Base-by-base conservation (phyloP, 2,113 vertebrate genomes). In the Nothoprocta perdicaria region DNA sequence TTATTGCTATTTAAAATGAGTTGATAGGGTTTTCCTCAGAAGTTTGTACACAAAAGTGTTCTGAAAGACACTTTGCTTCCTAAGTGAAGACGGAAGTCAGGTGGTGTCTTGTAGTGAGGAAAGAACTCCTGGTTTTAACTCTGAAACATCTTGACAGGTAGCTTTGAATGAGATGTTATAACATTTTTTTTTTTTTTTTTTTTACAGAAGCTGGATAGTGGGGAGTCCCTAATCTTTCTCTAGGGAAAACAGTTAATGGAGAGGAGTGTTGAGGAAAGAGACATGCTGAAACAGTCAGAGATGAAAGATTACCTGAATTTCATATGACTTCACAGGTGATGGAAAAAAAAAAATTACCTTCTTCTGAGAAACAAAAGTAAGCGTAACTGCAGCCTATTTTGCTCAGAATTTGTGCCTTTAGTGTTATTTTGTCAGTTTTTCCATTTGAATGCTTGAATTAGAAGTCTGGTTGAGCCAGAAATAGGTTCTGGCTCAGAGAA, bases 161-260 rank as follows among this genome's bases (percentile, higher is more conserved):
- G 2, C 12, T n/a, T 24, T 79, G 53, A 69, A n/a, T 14, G 26
- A 82, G 43, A 38, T 0, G 0, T 45, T 63, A 1, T 14, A 52
- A 43, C 40, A 58, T 3, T 38, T 67, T 12, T 61, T 62, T 46
- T 46, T 45, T 45, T 38, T n/a, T 13, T 41, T 46, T 17, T 48
- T 48, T 78, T 27, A 63, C 33, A 27, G 52, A 61, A 75, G 38
- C 26, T 76, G 15, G 18, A 12, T 7, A 55, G 10, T 40, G 48
- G 84, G 58, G 33, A 91, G 27, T 60, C 27, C 8, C 21, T 81
- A n/a, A 62, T n/a, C 3, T 52, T 84, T 78, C 48, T 88, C 88
- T 43, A 61, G 18, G 19, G 12, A 73, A 91, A 84, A 68, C 4
- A 10, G 3, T 6, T 41, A 58, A 33, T 9, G 13, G n/a, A 77